Base-by-base conservation (phyloP, 2,113 vertebrate genomes). In the Thunnus maccoyii region DNA sequence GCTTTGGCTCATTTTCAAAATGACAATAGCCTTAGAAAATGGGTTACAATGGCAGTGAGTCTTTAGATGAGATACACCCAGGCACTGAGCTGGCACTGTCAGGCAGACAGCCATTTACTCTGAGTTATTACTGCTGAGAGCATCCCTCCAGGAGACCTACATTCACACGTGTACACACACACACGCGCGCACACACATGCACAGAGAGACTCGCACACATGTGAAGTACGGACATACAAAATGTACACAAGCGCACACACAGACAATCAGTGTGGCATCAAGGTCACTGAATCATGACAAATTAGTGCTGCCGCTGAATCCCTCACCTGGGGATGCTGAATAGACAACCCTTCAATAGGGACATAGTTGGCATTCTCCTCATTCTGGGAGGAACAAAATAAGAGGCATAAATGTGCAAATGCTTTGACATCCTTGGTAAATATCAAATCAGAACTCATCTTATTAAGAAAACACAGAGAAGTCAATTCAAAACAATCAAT, bases 241-340 rank as follows among this genome's bases (percentile, higher is more conserved):
- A 75, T 56, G 54, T 44, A 76, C 44, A 73, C 58, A 73, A 57
- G 57, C 27, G 27, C 78, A 76, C 71, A 69, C 72, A 58, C 67
- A 82, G 55, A 65, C 58, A 80, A 78, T 81, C 84, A 87, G 41
- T 48, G 72, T 58, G 55, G 78, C 84, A 84, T 81, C 86, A 86
- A 90, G 86, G 92, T 92, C 91, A 87, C 14, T 83, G 91, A 93
- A 85, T 92, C 89, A 77, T 91, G 80, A 92, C 85, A 91, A 93
- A 94, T 93, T 85, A 83, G 83, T 54, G 82, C 84, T 54, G 85
- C 76, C 58, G 74, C 68, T 66, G 67, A 76, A 66, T 72, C 77
- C 65, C 94, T 95, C 91, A 96, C 94, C 96, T 97, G 95, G 89
- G 95, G 91, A 89, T 97, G 95, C 73, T 96, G 96, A 91, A 93